Percentiles rank a stretch among this genome's conserved stretches.
phyloP scores from a whole-genome alignment of 1,140 invertebrate genomes.

The Aphaenogaster rudis region DNA sequence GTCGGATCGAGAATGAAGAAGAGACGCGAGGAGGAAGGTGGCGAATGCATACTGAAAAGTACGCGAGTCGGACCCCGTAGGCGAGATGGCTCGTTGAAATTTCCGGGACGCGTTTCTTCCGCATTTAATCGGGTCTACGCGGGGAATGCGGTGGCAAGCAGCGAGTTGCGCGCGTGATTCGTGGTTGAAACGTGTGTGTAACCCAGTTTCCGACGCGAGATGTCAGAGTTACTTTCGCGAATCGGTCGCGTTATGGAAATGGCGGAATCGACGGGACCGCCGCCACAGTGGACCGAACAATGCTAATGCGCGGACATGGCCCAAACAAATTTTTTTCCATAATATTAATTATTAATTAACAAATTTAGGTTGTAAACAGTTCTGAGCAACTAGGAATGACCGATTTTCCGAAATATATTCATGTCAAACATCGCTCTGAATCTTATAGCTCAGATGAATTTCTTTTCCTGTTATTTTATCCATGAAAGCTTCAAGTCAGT shows the following conservation, averaged over 20 bases:
- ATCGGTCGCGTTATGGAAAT: constrained; percentile 43
- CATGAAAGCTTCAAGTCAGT: too few relatives aligned
- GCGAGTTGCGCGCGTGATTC: neutral
- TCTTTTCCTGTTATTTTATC: too few relatives aligned
- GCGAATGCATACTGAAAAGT: neutral
- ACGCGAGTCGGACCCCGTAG: neutral
- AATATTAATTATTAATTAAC: too few relatives aligned
- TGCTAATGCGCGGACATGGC: too few relatives aligned
- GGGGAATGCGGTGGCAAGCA: neutral
- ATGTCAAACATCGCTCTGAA: too few relatives aligned
- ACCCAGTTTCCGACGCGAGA: constrained; percentile 5
- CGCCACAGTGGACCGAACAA: too few relatives aligned
- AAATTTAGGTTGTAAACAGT: too few relatives aligned
- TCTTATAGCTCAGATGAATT: too few relatives aligned
- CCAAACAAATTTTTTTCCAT: too few relatives aligned
- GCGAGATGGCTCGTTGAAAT: constrained; percentile 19
- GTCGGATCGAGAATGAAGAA: neutral
- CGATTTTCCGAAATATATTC: too few relatives aligned
- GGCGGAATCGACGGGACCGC: neutral
- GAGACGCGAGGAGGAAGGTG: neutral
- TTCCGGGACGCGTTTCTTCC: constrained; percentile 5
- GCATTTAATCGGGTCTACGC: constrained; percentile 8
- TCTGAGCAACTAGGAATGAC: too few relatives aligned
- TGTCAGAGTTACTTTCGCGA: neutral
- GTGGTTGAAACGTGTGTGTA: neutral